Evolutionary conservation across 2,888 invertebrate genomes (phyloP), one percentile per base, ranked within the genome.

Genomic region (Eledone cirrhosa): DNA sequence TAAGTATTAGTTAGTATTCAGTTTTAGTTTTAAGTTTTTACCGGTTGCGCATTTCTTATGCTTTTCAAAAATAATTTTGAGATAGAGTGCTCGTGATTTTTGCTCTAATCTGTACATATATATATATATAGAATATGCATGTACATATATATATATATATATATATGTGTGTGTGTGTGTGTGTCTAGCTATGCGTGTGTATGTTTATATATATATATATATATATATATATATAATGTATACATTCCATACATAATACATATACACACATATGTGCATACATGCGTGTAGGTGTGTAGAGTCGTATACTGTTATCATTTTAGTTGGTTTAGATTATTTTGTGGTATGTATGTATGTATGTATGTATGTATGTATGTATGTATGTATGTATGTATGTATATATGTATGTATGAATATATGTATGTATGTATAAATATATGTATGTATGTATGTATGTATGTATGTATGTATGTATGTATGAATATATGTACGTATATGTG

Each of bases 131-230:
- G 3, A 65, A 3, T n/a, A 3, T 7, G n/a, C n/a, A 65, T n/a
- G n/a, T 65, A 65, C 14, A 65, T 22, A 65, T 7, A 65, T n/a
- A 65, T 7, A 65, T 7, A n/a, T 7, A 22, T n/a, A n/a, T n/a
- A 65, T n/a, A n/a, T n/a, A n/a, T n/a, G n/a, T 7, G 7, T n/a
- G 7, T 7, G n/a, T n/a, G 7, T n/a, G n/a, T 65, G n/a, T n/a
- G 16, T 63, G 24, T 63, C 5, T 63, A 63, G 22, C 5, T 63
- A 65, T 65, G n/a, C 29, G 7, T 65, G n/a, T n/a, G n/a, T n/a
- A 65, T n/a, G n/a, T 65, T n/a, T n/a, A n/a, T 65, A 65, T n/a
- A n/a, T 65, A 65, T n/a, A n/a, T 65, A 65, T n/a, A 65, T 65
- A 65, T n/a, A 65, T 65, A 65, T n/a, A 65, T 65, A 65, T n/a